phyloP scores from a whole-genome alignment of 2,113 vertebrate genomes.

The Pyrgilauda ruficollis region DNA sequence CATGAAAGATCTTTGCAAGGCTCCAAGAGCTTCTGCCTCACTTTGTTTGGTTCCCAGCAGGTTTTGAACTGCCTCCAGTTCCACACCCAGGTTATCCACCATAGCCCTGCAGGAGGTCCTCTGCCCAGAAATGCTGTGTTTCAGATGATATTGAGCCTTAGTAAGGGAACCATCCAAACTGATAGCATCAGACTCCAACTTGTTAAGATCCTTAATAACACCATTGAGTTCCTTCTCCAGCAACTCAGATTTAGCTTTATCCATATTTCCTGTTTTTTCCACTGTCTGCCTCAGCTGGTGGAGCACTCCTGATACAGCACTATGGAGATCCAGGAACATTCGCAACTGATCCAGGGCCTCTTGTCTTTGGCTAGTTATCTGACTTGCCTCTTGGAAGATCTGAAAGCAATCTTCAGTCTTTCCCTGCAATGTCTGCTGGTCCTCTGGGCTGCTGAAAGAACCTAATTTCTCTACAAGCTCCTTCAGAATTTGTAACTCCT shows the following conservation, averaged over 20 bases:
- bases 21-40: constrained; percentile 86
- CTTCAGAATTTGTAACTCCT: constrained; percentile 73
- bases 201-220: constrained; percentile 73
- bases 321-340: constrained; percentile 76
- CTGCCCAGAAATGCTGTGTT: constrained; percentile 68
- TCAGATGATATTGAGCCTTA: constrained; percentile 88
- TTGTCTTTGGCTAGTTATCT: constrained; percentile 77
- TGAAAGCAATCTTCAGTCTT: constrained; percentile 86
- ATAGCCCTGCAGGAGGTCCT: constrained; percentile 85
- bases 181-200: constrained; percentile 79
- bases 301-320: constrained; percentile 55
- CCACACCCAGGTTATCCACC: constrained; percentile 74
- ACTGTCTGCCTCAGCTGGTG: constrained; percentile 77
- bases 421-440: constrained; percentile 78
- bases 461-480: constrained; percentile 74
- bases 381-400: constrained; percentile 82
- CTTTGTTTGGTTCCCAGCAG: constrained; percentile 90
- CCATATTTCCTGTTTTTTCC: constrained; percentile 83
- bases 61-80: constrained; percentile 85
- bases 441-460: constrained; percentile 74
- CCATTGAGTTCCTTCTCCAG: constrained; percentile 76
- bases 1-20: constrained; percentile 80
- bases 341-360: constrained; percentile 76
- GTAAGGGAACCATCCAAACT: constrained; percentile 80
- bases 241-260: constrained; percentile 78